Conservation (phyloP, 2,797 vertebrate genomes). For the Premnoplex brunnescens region DNA sequence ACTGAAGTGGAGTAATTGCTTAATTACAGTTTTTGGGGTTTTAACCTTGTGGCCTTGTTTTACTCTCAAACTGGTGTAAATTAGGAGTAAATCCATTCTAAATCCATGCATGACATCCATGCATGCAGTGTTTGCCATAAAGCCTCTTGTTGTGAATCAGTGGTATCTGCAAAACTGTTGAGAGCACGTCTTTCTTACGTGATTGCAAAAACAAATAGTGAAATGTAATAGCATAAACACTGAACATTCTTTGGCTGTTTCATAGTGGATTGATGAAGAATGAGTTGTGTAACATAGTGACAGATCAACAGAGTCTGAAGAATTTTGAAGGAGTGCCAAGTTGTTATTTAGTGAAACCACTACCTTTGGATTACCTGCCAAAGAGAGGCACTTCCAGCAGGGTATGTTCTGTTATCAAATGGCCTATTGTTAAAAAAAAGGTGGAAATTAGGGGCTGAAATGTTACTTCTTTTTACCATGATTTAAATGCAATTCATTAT, state of each 20-base stretch:
- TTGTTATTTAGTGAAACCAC: slow-evolving; percentile 3
- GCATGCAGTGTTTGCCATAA: neutral
- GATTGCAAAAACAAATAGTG: slow-evolving; percentile 11
- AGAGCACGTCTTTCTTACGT: neutral
- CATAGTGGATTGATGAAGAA: neutral
- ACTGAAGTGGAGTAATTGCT: neutral
- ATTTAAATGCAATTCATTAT: neutral
- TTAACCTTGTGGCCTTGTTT: neutral
- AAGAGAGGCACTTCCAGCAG: neutral
- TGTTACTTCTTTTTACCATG: neutral
- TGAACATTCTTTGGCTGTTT: slow-evolving; percentile 23
- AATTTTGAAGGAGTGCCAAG: neutral
- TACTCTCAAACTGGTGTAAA: neutral
- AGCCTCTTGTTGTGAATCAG: neutral
- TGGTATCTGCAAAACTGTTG: neutral
- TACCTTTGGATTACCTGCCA: neutral
- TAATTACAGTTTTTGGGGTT: slow-evolving; percentile 8
- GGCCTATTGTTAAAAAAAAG: neutral
- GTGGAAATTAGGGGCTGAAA: neutral
- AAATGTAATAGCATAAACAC: slow-evolving; percentile 23
- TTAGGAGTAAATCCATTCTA: neutral
- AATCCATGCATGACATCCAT: neutral
- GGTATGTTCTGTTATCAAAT: neutral
- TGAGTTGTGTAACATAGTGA: slow-evolving; percentile 15
- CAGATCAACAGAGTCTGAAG: slow-evolving; percentile 1